Evolutionary conservation across 1,140 invertebrate species (phyloP).

Genomic region (Choristoneura fumiferana): DNA sequence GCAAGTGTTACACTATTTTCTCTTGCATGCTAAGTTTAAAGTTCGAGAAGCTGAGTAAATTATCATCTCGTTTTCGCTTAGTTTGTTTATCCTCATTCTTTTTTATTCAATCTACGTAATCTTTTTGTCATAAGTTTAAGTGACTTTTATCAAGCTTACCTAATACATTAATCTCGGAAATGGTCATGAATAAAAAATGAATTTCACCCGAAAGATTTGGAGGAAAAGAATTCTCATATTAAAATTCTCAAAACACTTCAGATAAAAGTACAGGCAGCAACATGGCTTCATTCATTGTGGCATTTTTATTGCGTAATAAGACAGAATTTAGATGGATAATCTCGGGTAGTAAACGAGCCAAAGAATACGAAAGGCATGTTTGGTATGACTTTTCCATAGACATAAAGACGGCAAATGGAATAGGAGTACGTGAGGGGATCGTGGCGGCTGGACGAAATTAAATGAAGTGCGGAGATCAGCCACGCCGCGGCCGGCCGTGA

Average conservation of each 20-base stretch:
- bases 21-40: slow-evolving; percentile 29
- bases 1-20: slow-evolving; percentile 36
- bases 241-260: slow-evolving; percentile 47
- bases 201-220: slow-evolving; percentile 20
- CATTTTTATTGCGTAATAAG: slow-evolving; percentile 59
- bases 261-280: slow-evolving; percentile 34
- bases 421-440: slow-evolving; percentile 14
- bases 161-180: slow-evolving; percentile 18
- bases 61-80: not conserved
- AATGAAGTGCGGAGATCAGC: not conserved
- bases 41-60: slow-evolving; percentile 17
- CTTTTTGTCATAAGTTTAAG: slow-evolving; percentile 9
- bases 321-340: slow-evolving; percentile 55
- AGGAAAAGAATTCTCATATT: slow-evolving; percentile 39
- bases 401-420: slow-evolving; percentile 23
- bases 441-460: not conserved
- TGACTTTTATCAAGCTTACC: slow-evolving; percentile 15
- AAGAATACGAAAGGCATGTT: slow-evolving; percentile 42
- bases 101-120: slow-evolving; percentile 5
- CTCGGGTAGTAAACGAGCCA: slow-evolving; percentile 43
- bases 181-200: slow-evolving; percentile 16
- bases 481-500: no score
- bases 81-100: not conserved
- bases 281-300: slow-evolving; percentile 47
- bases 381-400: slow-evolving; percentile 44